Base-by-base conservation (phyloP, 2,113 vertebrate genomes). In the Pelecanus crispus region DNA sequence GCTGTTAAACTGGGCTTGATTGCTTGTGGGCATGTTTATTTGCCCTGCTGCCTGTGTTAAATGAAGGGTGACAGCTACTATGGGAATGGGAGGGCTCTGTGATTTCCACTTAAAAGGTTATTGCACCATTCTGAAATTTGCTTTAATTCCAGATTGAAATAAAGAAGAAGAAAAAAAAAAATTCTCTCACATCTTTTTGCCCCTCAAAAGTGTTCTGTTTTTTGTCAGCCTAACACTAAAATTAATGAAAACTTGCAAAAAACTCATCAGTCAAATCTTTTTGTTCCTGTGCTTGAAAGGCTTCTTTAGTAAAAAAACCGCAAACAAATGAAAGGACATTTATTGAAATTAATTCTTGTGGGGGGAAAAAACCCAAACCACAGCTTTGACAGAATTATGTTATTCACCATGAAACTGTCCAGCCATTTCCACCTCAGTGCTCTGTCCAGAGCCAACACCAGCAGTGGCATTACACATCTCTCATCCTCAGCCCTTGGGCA, bases 321-420 rank as follows among this genome's bases (percentile, higher is more conserved):
- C 20, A 59, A 63, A 74, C 4, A 50, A 80, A 58, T 25, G 13
- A 56, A 61, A 62, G 65, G 11, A 65, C 3, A 47, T 40, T 68
- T 19, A 25, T 17, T 79, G 52, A 53, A 52, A 52, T 56, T 62
- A 36, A n/a, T 56, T 62, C 32, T 11, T 9, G 18, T 4, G 8
- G 25, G 10, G 6, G 0, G 1, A 28, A 34, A 26, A n/a, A 31
- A 4, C 0, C 19, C 44, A 45, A 50, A 13, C 24, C 50, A 50
- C 50, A 44, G 29, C 13, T 44, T 52, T 72, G 73, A 42, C 40
- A 68, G 62, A 81, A 61, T 55, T 32, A 6, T 24, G 12, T 49
- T 44, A 28, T 34, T 74, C 22, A 49, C 12, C 25, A 17, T 36
- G 62, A 67, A 59, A 26, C 36, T 24, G 17, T 20, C 28, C 75